Conservation (phyloP, 2,888 invertebrate species). For the Drosophila austrosaltans region DNA sequence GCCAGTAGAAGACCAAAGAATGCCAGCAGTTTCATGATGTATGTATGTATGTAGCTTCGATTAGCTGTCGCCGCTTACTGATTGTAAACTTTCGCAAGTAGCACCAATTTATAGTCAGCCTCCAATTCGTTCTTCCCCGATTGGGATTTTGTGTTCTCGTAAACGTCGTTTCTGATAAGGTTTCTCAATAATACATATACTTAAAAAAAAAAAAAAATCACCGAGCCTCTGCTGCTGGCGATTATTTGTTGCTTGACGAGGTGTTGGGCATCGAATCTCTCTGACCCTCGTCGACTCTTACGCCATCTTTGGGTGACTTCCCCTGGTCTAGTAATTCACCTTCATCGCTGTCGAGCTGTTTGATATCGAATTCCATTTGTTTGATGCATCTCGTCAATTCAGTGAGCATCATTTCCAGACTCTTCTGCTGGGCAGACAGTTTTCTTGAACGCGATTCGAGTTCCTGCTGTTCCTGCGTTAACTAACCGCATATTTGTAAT, state of each 20-base stretch:
- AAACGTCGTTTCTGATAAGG: constrained; percentile 10
- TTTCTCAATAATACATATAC: constrained; percentile 39
- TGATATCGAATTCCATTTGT: constrained; percentile 57
- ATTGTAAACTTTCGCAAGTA: background rate
- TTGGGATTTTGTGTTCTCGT: constrained; percentile 45
- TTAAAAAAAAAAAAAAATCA: constrained; percentile 24
- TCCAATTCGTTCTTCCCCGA: constrained; percentile 7
- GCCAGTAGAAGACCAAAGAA: constrained; percentile 49
- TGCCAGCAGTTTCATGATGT: constrained; percentile 54
- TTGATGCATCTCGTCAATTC: constrained; percentile 59
- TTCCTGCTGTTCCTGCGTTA: constrained; percentile 43
- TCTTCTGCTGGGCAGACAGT: constrained; percentile 42
- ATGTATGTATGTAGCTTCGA: constrained; percentile 23
- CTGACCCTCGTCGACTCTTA: background rate
- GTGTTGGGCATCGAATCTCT: background rate
- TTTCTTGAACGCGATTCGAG: constrained; percentile 17
- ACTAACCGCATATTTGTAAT: background rate
- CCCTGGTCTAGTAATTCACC: background rate
- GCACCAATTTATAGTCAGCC: constrained; percentile 15
- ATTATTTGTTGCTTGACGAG: constrained; percentile 30
- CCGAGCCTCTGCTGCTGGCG: constrained; percentile 20
- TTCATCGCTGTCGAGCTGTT: constrained; percentile 14
- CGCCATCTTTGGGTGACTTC: background rate
- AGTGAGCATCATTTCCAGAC: constrained; percentile 47
- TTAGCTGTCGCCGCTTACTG: background rate